Base-by-base conservation (phyloP, 2,113 vertebrate species). In the Sceloporus tristichus region DNA sequence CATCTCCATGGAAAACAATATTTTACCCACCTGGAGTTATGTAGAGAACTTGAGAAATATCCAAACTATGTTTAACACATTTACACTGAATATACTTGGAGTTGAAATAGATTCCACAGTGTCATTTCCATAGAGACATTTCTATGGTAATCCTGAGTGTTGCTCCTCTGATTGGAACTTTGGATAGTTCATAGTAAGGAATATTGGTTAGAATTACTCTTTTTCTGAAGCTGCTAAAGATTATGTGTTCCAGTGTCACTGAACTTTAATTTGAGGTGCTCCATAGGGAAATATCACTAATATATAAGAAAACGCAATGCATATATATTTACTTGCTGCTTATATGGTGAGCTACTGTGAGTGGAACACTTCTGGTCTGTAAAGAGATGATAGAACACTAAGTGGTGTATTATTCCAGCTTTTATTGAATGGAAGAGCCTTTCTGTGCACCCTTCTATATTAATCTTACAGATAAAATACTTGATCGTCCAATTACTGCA, bases 401-500 rank as follows among this genome's bases (percentile, higher is more conserved):
- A 87, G 27, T 87, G 54, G 23, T 65, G 27, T 40, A 62, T 65
- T 54, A 40, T 65, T 76, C 38, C 75, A 42, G 38, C 56, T 82
- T 76, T 66, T 76, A 66, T 75, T 87, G 56, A 87, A 82, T 53
- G 59, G 29, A 62, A 19, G 65, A 16, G 27, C 74, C 65, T 62
- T 87, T 65, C 75, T 66, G 54, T 75, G 40, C 62, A 2, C 10
- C 42, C 56, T 87, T 75, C 79, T 76, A 9, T 82, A 53, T 87
- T 65, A 82, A 82, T 65, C 71, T 75, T 53, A 75, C 38, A 76
- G 73, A 85, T 76, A 77, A 65, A 82, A 76, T 87, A 66, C 56
- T 82, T 87, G 71, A 66, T 87, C 53, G 80, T 87, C 79, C 79
- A 87, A 53, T 87, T 82, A 76, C 59, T 87, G 27, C 79, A 82